Evolutionary conservation across 2,113 vertebrate genomes (phyloP), one percentile per base, ranked within the genome.

Genomic region (Conger conger): DNA sequence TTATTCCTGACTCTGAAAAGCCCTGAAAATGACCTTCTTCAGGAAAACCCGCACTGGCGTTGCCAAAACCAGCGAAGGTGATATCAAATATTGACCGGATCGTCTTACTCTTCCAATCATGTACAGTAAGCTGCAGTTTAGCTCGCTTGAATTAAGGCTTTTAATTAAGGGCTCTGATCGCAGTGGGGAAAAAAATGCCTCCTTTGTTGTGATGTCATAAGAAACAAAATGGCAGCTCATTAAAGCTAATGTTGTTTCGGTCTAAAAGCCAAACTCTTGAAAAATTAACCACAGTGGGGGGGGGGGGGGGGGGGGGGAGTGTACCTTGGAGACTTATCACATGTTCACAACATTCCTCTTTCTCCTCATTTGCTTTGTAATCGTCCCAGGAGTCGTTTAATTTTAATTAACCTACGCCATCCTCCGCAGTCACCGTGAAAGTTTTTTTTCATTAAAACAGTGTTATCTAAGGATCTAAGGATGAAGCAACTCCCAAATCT

Each of bases 251-350:
- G 80, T 76, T 81, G 79, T 85, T 50, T 83, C 40, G 80, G 17
- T 76, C 83, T 76, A 80, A 85, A 82, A 85, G 53, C 84, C 84
- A 82, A 35, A 79, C 38, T 78, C 81, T 76, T 76, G 76, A 80
- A 76, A 87, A 86, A 85, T 78, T 81, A 84, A 86, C 84, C 53
- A 81, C 45, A 77, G 18, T 73, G 78, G 57, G 57, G 5, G 23
- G 50, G 57, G 18, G 57, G 20, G 2, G 57, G 17, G 57, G 18
- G 17, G 57, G 57, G 68, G 35, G 79, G 38, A 17, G 57, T 50
- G 8, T 33, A 20, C 54, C 82, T 42, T 11, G 68, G 82, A 86
- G 86, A 84, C 60, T 40, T 16, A 15, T 81, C 82, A 68, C 23
- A 45, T 60, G 42, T 79, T 86, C 79, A 84, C n/a, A 76, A 81